phyloP scores from a whole-genome alignment of 2,797 vertebrate genomes.

The Spinus pinus region DNA sequence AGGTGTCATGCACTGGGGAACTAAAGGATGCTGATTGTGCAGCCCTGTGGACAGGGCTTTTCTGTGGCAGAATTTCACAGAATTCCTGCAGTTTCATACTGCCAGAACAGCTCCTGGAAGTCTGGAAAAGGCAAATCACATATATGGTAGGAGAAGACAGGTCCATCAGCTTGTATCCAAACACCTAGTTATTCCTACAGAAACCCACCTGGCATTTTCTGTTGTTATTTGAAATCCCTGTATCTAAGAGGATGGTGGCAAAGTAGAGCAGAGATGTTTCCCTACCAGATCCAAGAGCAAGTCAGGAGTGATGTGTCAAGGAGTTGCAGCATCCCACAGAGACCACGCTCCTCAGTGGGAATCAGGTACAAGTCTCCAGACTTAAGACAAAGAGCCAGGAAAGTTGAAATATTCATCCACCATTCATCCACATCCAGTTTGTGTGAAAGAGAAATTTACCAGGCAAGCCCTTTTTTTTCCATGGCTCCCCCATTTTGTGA shows the following conservation, averaged over 20 bases:
- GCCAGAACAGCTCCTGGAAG: neutral
- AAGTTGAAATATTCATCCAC: neutral
- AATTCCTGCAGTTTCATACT: neutral
- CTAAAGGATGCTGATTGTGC: neutral
- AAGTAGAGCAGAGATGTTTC: neutral
- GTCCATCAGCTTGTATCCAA: neutral
- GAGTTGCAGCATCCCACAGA: neutral
- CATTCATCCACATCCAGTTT: neutral
- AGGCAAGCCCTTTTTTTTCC: neutral
- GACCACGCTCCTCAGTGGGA: neutral
- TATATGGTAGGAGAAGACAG: neutral
- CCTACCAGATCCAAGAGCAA: neutral
- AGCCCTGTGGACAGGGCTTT: neutral
- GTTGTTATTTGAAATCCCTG: neutral
- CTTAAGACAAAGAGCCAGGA: neutral
- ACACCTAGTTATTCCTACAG: neutral
- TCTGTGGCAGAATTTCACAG: neutral
- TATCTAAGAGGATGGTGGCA: neutral
- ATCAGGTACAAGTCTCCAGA: neutral
- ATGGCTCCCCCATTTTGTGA: neutral
- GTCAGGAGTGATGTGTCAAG: neutral
- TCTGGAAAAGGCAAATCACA: neutral
- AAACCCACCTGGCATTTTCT: neutral
- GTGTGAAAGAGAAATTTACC: neutral
- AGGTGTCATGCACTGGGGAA: neutral